Evolutionary conservation across 2,113 vertebrate genomes (phyloP).

Genomic region (Gasterosteus aculeatus): DNA sequence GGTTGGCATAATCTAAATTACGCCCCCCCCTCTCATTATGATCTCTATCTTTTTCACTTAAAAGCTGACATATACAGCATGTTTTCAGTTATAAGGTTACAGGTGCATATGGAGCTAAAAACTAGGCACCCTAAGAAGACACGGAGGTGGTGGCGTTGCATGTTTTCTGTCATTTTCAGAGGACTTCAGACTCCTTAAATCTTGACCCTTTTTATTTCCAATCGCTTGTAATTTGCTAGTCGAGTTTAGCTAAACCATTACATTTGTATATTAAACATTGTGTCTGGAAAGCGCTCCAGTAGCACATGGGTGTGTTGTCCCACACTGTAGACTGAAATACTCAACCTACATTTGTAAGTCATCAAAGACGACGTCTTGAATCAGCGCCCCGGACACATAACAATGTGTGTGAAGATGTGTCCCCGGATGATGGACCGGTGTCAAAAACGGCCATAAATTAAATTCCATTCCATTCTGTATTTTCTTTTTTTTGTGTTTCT

Average conservation of each 20-base stretch:
- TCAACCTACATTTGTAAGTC: neutral
- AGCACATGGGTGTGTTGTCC: no score
- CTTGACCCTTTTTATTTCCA: neutral
- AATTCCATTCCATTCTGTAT: no score
- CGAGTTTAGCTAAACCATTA: neutral
- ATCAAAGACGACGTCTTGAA: conserved; percentile 6
- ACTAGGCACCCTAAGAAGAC: no score
- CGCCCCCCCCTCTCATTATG: no score
- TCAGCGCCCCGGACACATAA: conserved; percentile 32
- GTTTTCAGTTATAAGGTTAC: no score
- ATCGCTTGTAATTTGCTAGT: neutral
- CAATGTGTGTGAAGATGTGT: neutral
- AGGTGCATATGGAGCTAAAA: no score
- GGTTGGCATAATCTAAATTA: no score
- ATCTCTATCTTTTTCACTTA: no score
- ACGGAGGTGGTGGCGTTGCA: neutral
- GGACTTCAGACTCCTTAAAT: neutral
- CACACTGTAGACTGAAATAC: neutral
- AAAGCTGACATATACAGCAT: no score
- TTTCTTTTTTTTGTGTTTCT: no score
- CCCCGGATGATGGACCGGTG: conserved; percentile 14
- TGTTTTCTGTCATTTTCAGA: neutral
- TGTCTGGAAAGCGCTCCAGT: neutral
- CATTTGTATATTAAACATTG: neutral
- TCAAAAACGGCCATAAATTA: neutral